phyloP scores from a whole-genome alignment of 2,113 vertebrate genomes.

The Larimichthys crocea region DNA sequence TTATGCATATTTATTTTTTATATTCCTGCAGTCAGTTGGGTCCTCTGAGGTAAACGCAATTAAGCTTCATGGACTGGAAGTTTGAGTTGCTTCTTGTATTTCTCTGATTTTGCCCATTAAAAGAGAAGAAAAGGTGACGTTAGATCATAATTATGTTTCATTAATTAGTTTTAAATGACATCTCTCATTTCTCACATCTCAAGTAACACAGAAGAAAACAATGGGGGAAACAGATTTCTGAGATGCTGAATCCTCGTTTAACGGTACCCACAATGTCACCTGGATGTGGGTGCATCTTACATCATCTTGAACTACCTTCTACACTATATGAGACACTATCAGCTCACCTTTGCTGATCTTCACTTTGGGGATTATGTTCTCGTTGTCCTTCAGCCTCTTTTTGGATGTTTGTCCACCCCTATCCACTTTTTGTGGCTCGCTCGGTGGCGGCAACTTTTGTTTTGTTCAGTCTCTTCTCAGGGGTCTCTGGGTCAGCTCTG shows the following conservation, averaged over 20 bases:
- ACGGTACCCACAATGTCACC: background rate
- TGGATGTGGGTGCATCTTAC: background rate
- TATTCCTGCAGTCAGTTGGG: background rate
- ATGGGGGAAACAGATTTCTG: background rate
- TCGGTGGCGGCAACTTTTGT: no score
- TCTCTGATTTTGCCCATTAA: conserved; percentile 13
- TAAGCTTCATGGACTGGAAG: conserved; percentile 4
- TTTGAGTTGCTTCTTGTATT: background rate
- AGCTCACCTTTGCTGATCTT: no score
- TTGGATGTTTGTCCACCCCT: no score
- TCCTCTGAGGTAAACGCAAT: conserved; percentile 13
- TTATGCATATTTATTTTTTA: background rate
- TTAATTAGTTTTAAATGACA: conserved; percentile 63
- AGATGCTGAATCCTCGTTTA: background rate
- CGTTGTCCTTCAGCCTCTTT: no score
- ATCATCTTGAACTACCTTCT: no score
- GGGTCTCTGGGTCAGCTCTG: no score
- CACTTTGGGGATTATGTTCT: no score
- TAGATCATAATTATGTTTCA: conserved; percentile 37
- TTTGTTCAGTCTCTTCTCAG: no score
- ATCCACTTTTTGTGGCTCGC: no score
- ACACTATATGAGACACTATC: no score
- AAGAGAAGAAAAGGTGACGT: background rate
- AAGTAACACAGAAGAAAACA: conserved; percentile 1
- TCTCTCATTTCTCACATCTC: background rate